phyloP scores from a whole-genome alignment of 2,888 invertebrate species.

The Tinea pellionella region DNA sequence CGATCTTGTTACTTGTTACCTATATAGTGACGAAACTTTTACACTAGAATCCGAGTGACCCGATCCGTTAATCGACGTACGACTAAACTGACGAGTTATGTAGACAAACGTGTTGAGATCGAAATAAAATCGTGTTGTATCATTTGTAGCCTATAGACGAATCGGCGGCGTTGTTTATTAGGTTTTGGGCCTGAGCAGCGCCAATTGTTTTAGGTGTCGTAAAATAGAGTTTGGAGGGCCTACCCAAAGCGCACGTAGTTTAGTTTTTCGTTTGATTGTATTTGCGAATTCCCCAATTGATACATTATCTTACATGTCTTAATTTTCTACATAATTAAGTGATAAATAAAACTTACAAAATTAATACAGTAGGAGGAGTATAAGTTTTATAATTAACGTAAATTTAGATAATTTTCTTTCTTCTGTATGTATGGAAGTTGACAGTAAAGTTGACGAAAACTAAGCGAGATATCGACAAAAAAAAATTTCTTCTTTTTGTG shows the following conservation, averaged over 20 bases:
- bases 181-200: constrained; percentile 9
- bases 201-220: constrained; percentile 10
- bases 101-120: constrained; percentile 6
- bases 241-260: neutral
- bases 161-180: constrained; percentile 15
- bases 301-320: no score
- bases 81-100: neutral
- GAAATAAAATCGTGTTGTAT: constrained; percentile 8
- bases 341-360: no score
- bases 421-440: no score
- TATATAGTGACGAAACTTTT: neutral
- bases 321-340: no score
- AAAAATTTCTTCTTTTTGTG: no score
- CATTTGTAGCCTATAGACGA: constrained; percentile 12
- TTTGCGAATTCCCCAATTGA: no score
- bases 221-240: neutral
- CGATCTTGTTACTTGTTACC: no score
- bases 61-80: neutral
- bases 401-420: no score
- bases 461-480: no score
- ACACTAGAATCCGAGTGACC: constrained; percentile 1
- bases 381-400: no score
- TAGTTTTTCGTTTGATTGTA: neutral
- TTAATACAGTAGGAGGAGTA: no score
- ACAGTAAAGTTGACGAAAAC: no score